Percentiles rank a stretch among this genome's conserved stretches.
Evolutionary conservation across 2,797 vertebrate species (phyloP).

Genomic region (Tragopan temminckii): DNA sequence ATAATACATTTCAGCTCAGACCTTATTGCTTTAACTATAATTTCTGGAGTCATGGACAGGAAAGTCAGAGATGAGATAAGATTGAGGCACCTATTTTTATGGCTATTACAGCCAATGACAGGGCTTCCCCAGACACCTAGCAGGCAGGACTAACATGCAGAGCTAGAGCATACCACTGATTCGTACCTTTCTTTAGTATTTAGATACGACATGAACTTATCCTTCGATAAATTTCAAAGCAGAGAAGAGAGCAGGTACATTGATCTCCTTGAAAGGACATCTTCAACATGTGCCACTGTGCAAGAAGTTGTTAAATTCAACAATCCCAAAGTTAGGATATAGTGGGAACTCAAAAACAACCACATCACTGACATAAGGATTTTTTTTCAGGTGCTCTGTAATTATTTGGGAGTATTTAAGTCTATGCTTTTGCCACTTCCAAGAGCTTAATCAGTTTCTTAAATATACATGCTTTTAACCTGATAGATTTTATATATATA

Average conservation of each 20-base stretch:
- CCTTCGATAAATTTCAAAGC: background rate
- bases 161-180: background rate
- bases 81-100: background rate
- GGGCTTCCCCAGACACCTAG: background rate
- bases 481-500: background rate
- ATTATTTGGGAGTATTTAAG: background rate
- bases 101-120: background rate
- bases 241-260: background rate
- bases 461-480: background rate
- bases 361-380: accelerated
- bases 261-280: background rate
- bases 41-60: background rate
- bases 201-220: background rate
- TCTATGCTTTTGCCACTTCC: background rate
- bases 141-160: background rate
- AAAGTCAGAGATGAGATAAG: background rate
- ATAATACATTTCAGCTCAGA: background rate
- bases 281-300: background rate
- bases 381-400: background rate
- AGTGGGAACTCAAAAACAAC: constrained; percentile 8
- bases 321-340: background rate
- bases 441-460: background rate
- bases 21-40: background rate
- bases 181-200: background rate
- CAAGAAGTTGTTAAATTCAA: background rate